Evolutionary conservation across 2,797 vertebrate species (phyloP).

Genomic region (Smutsia gigantea): DNA sequence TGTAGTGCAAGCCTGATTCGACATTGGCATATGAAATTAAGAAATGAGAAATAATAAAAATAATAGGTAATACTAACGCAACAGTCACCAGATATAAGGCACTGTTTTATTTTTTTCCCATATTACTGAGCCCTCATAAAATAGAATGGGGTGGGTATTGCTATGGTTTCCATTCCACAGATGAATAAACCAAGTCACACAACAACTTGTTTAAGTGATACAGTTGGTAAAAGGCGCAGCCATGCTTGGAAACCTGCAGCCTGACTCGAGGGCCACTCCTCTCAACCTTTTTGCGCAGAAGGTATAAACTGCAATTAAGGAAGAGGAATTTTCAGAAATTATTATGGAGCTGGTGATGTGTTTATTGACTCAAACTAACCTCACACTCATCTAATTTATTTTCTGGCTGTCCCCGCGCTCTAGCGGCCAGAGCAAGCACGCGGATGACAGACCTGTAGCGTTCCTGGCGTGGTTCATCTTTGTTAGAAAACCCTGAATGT

Average conservation of each 20-base stretch:
- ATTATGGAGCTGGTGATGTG: accelerated
- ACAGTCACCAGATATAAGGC: neutral
- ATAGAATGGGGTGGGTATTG: neutral
- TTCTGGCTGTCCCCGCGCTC: neutral
- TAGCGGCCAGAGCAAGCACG: too few species aligned
- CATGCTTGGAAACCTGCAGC: neutral
- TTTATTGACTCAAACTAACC: too few species aligned
- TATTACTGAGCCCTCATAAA: neutral
- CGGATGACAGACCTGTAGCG: neutral
- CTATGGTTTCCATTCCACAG: neutral
- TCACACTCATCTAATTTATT: accelerated
- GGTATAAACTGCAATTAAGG: neutral
- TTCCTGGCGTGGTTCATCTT: neutral
- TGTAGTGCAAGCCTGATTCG: neutral
- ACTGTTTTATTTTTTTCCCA: neutral
- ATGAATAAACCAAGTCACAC: neutral
- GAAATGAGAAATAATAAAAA: neutral
- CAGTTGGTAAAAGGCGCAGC: neutral
- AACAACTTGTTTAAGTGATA: neutral
- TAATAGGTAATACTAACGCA: neutral
- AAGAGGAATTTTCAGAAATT: neutral
- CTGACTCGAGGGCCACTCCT: neutral
- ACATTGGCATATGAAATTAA: neutral
- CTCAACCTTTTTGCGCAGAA: neutral
- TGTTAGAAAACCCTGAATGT: neutral